Conservation (phyloP, 2,888 invertebrate species). For the Tetragonisca angustula region DNA sequence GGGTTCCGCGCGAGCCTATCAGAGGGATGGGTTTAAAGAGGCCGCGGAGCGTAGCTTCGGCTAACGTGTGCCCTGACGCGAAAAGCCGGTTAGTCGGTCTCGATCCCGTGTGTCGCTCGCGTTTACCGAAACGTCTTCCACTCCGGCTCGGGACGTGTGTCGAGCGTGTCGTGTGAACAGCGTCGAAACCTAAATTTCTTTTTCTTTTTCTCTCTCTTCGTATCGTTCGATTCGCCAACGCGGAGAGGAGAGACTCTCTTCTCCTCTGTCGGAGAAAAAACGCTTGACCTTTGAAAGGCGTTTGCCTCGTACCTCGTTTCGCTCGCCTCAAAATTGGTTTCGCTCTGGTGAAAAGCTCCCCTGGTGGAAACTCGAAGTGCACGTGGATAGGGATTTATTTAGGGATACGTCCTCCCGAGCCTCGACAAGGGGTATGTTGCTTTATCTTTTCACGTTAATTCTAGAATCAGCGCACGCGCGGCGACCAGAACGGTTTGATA, state of each 20-base stretch:
- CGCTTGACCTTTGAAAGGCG: not conserved
- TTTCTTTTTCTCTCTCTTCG: too few species aligned
- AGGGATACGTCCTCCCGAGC: not conserved
- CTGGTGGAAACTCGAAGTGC: conserved; percentile 13
- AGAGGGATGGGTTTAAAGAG: conserved; percentile 69
- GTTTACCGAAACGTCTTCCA: conserved; percentile 40
- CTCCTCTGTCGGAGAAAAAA: not conserved
- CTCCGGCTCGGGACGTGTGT: conserved; percentile 4
- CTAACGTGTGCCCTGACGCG: conserved; percentile 75
- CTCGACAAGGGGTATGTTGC: conserved; percentile 53
- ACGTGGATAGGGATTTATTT: conserved; percentile 38
- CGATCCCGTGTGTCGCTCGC: conserved; percentile 73
- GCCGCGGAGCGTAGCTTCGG: conserved; percentile 62
- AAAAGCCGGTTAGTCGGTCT: conserved; percentile 81
- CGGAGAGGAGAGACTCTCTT: not conserved
- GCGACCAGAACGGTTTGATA: too few species aligned
- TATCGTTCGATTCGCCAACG: not conserved
- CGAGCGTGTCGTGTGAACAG: too few species aligned
- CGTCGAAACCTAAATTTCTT: not conserved
- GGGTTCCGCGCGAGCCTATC: conserved; percentile 59
- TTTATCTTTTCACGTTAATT: conserved; percentile 22
- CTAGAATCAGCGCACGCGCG: conserved; percentile 14
- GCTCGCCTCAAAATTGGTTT: too few species aligned
- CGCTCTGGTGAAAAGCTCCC: not conserved
- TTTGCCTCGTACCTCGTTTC: not conserved